phyloP scores from a whole-genome alignment of 2,888 invertebrate genomes.

The Parnassius orleans region DNA sequence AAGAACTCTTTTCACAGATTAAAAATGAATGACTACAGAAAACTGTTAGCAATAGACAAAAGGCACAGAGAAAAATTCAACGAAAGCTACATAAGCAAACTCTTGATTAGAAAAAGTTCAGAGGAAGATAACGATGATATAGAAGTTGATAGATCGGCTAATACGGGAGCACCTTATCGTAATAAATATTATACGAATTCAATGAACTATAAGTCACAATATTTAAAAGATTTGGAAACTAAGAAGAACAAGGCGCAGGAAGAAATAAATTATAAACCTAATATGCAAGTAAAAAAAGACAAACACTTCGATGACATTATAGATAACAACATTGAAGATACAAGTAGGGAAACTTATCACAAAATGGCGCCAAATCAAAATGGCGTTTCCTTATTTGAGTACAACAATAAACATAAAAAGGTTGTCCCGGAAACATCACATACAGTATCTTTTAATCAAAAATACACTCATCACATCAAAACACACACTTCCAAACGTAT shows the following conservation, averaged over 20 bases:
- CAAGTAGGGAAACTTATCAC: neutral
- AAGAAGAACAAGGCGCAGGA: neutral
- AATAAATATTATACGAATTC: neutral
- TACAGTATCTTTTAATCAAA: neutral
- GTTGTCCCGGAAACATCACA: neutral
- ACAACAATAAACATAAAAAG: too few relatives aligned
- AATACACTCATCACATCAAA: neutral
- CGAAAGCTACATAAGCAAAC: neutral
- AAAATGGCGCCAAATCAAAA: conserved; percentile 1
- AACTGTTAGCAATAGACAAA: conserved; percentile 28
- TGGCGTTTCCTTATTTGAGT: neutral
- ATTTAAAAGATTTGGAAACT: conserved; percentile 1
- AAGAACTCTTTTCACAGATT: conserved; percentile 34
- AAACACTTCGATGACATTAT: neutral
- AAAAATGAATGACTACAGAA: conserved; percentile 39
- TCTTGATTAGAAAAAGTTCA: neutral
- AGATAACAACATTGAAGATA: neutral
- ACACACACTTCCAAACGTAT: neutral
- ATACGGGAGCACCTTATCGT: neutral
- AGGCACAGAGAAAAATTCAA: conserved; percentile 3
- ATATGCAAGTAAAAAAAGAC: neutral
- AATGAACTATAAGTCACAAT: neutral
- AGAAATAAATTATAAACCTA: neutral
- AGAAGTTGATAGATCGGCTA: neutral
- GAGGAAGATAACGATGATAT: neutral